Conservation (phyloP, 2,888 invertebrate species). For the Lepidonotus clava region DNA sequence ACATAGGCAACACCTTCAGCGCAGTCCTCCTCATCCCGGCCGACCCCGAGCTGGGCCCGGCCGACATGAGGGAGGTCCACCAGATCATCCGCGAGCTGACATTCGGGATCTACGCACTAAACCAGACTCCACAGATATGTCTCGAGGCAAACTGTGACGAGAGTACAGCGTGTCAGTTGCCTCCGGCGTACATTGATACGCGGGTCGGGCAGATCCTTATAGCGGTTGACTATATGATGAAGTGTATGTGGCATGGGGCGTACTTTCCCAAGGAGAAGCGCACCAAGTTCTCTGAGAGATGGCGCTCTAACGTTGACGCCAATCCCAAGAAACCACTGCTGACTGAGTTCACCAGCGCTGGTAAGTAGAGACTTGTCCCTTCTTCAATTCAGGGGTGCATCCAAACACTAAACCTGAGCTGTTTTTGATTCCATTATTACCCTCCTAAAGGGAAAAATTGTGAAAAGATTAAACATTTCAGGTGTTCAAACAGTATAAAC, state of each 20-base stretch:
- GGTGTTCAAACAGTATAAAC: no score
- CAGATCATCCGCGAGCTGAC: conserved; percentile 79
- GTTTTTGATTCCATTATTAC: no score
- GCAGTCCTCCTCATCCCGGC: conserved; percentile 72
- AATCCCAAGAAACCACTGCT: conserved; percentile 77
- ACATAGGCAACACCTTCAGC: conserved; percentile 67
- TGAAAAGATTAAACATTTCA: no score
- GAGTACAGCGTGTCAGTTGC: conserved; percentile 78
- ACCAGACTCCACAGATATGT: conserved; percentile 78
- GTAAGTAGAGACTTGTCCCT: conserved; percentile 67
- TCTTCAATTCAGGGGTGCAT: no score
- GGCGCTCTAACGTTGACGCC: conserved; percentile 78
- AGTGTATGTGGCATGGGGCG: conserved; percentile 80
- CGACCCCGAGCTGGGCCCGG: conserved; percentile 66
- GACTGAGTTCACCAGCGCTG: conserved; percentile 77
- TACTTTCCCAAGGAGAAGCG: conserved; percentile 80
- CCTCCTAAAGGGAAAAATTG: no score
- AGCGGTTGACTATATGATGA: conserved; percentile 80
- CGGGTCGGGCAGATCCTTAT: conserved; percentile 78
- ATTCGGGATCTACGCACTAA: conserved; percentile 78
- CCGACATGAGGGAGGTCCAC: conserved; percentile 79
- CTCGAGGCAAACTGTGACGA: conserved; percentile 80
- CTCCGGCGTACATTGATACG: conserved; percentile 79
- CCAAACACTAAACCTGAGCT: no score
- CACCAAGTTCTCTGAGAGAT: conserved; percentile 79